Evolutionary conservation across 2,888 invertebrate genomes (phyloP).

Genomic region (Melieria crassipennis): DNA sequence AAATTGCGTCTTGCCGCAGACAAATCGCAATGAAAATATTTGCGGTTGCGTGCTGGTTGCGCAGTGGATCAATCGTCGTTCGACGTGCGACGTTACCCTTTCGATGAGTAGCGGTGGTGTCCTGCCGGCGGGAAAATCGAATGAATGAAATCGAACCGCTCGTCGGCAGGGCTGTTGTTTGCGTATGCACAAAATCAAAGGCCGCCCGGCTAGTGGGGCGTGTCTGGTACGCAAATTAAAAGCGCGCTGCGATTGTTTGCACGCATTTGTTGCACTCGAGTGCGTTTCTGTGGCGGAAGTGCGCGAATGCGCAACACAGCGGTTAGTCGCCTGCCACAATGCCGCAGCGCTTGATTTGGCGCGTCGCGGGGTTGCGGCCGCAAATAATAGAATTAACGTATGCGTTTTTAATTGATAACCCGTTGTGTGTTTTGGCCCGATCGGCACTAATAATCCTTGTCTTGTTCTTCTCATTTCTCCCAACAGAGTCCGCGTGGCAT

Average conservation of each 20-base stretch:
- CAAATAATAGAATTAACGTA: constrained; percentile 36
- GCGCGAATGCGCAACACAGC: constrained; percentile 28
- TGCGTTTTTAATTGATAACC: constrained; percentile 56
- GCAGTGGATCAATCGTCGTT: neutral
- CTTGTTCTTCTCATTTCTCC: constrained; percentile 21
- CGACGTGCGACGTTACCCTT: neutral
- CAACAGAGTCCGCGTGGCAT: constrained; percentile 66
- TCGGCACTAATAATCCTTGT: constrained; percentile 14
- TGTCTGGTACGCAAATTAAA: constrained; percentile 30
- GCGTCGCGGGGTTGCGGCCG: neutral
- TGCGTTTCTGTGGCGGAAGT: constrained; percentile 38
- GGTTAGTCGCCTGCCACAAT: constrained; percentile 35
- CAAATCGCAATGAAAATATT: too few species aligned
- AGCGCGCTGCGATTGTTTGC: constrained; percentile 52
- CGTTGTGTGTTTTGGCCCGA: constrained; percentile 49
- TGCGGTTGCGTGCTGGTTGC: neutral
- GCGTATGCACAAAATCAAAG: constrained; percentile 19
- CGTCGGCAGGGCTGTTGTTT: neutral
- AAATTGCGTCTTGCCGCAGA: too few species aligned
- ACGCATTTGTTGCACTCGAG: constrained; percentile 49
- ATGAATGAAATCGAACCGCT: constrained; percentile 9
- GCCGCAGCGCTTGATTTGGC: neutral
- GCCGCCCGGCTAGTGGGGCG: constrained; percentile 2
- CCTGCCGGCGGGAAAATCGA: constrained; percentile 56
- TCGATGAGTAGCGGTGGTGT: constrained; percentile 37